phyloP scores from a whole-genome alignment of 2,113 vertebrate genomes.

The Cnemophilus loriae region DNA sequence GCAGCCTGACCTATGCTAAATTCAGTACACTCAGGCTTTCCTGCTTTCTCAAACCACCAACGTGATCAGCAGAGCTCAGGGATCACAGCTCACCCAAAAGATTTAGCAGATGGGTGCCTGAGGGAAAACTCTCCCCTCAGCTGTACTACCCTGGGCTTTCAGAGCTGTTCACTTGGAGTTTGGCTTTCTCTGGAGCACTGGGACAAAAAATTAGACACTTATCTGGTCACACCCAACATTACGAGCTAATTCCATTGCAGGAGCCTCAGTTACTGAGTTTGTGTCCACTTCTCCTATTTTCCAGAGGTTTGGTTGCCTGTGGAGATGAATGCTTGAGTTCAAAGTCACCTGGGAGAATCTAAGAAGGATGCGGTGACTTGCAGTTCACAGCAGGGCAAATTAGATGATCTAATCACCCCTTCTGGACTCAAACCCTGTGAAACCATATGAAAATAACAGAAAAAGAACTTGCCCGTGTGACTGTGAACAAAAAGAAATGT shows the following conservation, averaged over 20 bases:
- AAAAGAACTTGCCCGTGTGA: neutral
- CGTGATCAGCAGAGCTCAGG: neutral
- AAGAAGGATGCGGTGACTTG: neutral
- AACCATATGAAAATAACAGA: neutral
- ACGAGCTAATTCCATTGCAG: neutral
- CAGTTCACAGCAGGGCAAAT: neutral
- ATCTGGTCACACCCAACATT: neutral
- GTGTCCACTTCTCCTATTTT: neutral
- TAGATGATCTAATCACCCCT: neutral
- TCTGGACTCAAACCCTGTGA: neutral
- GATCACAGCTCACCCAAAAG: neutral
- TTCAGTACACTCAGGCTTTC: neutral
- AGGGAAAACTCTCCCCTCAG: neutral
- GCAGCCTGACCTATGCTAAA: neutral
- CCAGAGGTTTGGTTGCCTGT: neutral
- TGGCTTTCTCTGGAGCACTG: neutral
- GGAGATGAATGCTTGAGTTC: neutral
- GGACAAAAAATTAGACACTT: neutral
- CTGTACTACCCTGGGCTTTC: neutral
- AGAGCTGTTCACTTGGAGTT: neutral
- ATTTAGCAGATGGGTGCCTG: neutral
- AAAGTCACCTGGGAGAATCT: neutral
- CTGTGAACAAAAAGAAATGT: neutral
- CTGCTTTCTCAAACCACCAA: neutral
- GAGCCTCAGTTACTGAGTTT: neutral